Base-by-base conservation (phyloP, 1,140 invertebrate species). In the Micrasema minimum region DNA sequence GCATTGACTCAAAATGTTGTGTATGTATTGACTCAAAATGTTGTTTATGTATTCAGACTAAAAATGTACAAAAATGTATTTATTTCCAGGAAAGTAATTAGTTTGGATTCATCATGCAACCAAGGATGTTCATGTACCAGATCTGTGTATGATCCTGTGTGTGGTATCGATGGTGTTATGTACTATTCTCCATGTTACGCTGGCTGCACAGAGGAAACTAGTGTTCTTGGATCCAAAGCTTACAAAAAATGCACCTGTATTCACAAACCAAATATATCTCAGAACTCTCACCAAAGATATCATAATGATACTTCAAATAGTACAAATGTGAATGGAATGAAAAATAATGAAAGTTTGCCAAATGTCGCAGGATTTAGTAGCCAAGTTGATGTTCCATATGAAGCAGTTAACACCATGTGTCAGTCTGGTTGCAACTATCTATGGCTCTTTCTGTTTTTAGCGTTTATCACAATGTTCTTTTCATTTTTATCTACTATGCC, bases 171-270 rank as follows among this genome's bases (percentile, higher is more conserved):
- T 81, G 90, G 90, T 20, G 82, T 92, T 20, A 91, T 92, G 74
- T 96, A 95, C 79, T 95, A 90, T 81, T 94, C 92, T 37, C 90
- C 93, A 0, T 96, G 93, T 79, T 89, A 91, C 82, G 94, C 94
- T 0, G 94, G 92, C 26, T 96, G 94, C 80, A 80, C 81, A 14
- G 51, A 79, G 35, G 85, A 86, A 70, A 76, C 78, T 5, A 78
- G 78, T 11, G 75, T 75, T 16, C 78, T 83, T 46, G 72, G 77
- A 41, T 70, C 78, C 14, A 80, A 81, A 68, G 75, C 87, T 0
- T 91, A 89, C 76, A 77, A 77, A 6, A 80, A 88, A 45, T 91
- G 89, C 76, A 80, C 77, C 2, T 90, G 90, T 72, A 79, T 86
- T 12, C 22, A 31, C 10, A 23, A 38, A 20, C 53, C 41, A 12